These are phyloP conservation scores for Drosophila maculinotata DNA, from an alignment of 2,888 invertebrate genomes.

Conservation along the genomic window DNA sequence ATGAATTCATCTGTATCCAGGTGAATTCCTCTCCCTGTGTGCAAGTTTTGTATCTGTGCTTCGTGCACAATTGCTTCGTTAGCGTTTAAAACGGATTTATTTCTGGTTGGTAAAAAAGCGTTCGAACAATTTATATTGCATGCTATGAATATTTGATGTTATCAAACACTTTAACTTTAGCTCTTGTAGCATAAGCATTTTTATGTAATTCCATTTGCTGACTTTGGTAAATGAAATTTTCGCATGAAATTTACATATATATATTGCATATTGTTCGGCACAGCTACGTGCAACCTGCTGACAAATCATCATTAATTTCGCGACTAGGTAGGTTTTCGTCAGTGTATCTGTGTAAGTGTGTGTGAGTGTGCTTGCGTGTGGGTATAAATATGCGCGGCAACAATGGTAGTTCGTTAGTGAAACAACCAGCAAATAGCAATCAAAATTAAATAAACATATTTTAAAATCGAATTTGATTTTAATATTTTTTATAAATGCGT, in stretches of 20 bases:
- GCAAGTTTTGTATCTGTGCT: constrained; percentile 8
- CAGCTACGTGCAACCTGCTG: constrained; percentile 48
- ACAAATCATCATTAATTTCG: constrained; percentile 71
- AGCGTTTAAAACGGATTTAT: constrained; percentile 61
- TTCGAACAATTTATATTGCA: constrained; percentile 49
- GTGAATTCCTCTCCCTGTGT: neutral
- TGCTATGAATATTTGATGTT: constrained; percentile 63
- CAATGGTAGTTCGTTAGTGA: constrained; percentile 79
- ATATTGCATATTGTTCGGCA: constrained; percentile 61
- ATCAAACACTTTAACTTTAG: constrained; percentile 59
- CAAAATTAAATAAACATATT: constrained; percentile 67
- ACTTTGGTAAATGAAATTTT: constrained; percentile 61
- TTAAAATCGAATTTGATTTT: constrained; percentile 60
- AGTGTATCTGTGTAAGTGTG: constrained; percentile 18
- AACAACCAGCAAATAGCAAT: constrained; percentile 54
- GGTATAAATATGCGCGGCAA: constrained; percentile 34
- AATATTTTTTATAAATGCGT: constrained; percentile 33
- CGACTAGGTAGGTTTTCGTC: constrained; percentile 37
- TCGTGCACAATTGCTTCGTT: constrained; percentile 73
- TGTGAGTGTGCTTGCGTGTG: constrained; percentile 11
- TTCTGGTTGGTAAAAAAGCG: constrained; percentile 22
- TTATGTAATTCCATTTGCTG: constrained; percentile 55
- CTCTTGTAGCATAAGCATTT: constrained; percentile 19
- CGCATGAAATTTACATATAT: constrained; percentile 53
- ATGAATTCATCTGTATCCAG: constrained; percentile 5